Conservation (phyloP, 2,113 vertebrate genomes). For the Nyctereutes procyonoides region DNA sequence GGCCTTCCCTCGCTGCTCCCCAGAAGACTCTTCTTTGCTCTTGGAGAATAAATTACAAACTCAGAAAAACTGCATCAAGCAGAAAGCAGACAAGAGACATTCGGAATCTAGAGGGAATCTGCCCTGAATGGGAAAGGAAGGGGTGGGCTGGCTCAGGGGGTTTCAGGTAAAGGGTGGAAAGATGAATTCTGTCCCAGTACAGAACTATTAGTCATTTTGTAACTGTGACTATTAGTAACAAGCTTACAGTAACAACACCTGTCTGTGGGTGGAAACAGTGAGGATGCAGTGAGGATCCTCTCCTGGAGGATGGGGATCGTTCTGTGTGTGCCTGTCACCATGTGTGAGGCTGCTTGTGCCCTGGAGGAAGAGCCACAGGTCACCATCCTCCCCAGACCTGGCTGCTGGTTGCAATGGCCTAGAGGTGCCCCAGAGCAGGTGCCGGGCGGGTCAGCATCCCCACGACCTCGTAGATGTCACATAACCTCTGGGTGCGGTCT, state of each 20-base stretch:
- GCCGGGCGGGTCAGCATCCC: background rate
- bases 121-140: background rate
- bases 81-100: background rate
- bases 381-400: fast-evolving
- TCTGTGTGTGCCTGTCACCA: fast-evolving
- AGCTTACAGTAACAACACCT: too few relatives aligned
- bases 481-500: too few relatives aligned
- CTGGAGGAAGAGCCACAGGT: background rate
- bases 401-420: background rate
- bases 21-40: background rate
- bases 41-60: background rate
- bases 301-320: too few relatives aligned
- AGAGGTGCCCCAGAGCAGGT: fast-evolving
- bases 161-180: too few relatives aligned
- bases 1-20: background rate
- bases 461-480: background rate
- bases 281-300: too few relatives aligned
- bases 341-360: fast-evolving
- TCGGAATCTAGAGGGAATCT: background rate
- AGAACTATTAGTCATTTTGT: background rate
- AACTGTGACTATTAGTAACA: background rate
- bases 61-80: background rate
- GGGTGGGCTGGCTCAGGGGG: too few relatives aligned
- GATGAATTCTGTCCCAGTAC: too few relatives aligned
- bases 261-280: too few relatives aligned